These are phyloP conservation scores for Trachops cirrhosus DNA, from an alignment of 2,797 vertebrate species.

Conservation along the genomic window DNA sequence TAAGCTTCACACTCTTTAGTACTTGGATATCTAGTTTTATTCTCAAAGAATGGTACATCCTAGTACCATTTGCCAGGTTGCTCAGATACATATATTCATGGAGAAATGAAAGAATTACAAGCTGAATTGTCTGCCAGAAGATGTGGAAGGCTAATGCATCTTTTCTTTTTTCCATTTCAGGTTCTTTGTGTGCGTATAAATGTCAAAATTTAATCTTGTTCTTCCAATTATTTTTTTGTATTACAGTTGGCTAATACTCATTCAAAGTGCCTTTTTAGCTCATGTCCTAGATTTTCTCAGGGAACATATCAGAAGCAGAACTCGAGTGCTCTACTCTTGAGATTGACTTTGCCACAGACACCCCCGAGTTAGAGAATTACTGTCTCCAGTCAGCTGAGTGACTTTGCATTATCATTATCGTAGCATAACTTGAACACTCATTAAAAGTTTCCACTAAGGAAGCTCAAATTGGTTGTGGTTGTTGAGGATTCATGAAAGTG, in stretches of 20 bases:
- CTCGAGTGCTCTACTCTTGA: background rate
- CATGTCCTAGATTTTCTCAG: background rate
- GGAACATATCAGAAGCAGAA: background rate
- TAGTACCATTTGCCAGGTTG: background rate
- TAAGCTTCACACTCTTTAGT: background rate
- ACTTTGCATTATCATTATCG: background rate
- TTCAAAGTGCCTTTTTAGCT: background rate
- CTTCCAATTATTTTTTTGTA: background rate
- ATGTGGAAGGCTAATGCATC: background rate
- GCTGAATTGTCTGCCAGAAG: background rate
- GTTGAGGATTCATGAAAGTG: background rate
- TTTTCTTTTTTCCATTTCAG: background rate
- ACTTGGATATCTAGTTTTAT: background rate
- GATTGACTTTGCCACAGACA: background rate
- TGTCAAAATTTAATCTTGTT: background rate
- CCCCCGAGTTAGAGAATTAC: background rate
- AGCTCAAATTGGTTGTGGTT: conserved; percentile 22
- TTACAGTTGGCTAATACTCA: background rate
- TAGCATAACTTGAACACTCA: background rate
- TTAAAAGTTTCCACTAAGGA: conserved; percentile 27
- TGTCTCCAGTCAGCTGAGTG: background rate
- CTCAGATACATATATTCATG: background rate
- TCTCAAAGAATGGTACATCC: background rate
- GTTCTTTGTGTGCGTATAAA: background rate
- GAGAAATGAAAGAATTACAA: background rate